A percentile compares a stretch with the other conserved stretches of the same genome.
These are phyloP conservation scores for Scophthalmus maximus DNA, from an alignment of 2,113 vertebrate genomes.

Conservation along the genomic window DNA sequence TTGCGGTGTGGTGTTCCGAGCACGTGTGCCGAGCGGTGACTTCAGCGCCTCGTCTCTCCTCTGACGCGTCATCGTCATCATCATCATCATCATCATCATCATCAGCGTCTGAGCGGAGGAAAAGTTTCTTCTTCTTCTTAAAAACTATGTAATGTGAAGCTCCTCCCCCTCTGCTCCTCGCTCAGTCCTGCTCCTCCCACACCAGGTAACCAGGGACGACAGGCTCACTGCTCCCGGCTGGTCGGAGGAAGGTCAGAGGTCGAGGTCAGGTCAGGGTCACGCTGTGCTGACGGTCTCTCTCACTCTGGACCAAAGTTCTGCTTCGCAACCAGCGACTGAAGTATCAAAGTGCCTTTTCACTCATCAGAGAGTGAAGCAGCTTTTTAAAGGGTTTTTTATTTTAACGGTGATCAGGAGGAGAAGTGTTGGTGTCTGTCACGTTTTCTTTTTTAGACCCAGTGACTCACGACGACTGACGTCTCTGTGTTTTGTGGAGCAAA, in stretches of 20 bases:
- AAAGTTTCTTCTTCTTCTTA: too few species aligned
- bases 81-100: too few species aligned
- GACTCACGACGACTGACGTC: not conserved
- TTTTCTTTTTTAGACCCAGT: not conserved
- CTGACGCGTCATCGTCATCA: too few species aligned
- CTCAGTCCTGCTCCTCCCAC: not conserved
- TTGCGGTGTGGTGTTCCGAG: conserved; percentile 14
- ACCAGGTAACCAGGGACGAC: conserved; percentile 51
- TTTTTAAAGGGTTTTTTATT: conserved; percentile 51
- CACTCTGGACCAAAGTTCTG: conserved; percentile 67
- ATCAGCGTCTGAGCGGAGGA: too few species aligned
- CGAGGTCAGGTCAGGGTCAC: conserved; percentile 26
- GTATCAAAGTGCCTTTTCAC: conserved; percentile 67
- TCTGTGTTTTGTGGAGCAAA: conserved; percentile 2
- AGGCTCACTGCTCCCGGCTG: not conserved
- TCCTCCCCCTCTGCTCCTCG: not conserved
- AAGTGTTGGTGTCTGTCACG: not conserved
- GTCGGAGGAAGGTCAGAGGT: conserved; percentile 43
- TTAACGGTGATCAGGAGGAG: conserved; percentile 27
- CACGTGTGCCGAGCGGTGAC: conserved; percentile 5
- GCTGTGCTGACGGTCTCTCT: conserved; percentile 36
- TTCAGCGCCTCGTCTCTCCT: conserved; percentile 1
- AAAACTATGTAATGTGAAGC: too few species aligned
- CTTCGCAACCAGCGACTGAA: conserved; percentile 59
- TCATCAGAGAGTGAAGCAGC: conserved; percentile 26